Evolutionary conservation across 2,797 vertebrate genomes (phyloP).

Genomic region (Chrysocyon brachyurus): DNA sequence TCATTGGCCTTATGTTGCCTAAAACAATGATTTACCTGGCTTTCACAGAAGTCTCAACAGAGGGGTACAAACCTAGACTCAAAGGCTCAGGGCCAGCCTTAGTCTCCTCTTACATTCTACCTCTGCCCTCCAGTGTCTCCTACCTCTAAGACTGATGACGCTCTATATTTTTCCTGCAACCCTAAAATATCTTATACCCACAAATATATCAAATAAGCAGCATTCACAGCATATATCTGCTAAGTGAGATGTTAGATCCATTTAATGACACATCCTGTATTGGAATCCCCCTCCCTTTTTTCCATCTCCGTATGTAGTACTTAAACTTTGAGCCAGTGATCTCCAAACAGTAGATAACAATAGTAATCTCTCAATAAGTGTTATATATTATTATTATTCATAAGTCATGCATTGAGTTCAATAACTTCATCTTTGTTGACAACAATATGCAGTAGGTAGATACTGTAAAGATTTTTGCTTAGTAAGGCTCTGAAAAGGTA

Average conservation of each 20-base stretch:
- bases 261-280: neutral
- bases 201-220: neutral
- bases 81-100: neutral
- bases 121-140: neutral
- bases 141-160: neutral
- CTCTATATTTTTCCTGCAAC: neutral
- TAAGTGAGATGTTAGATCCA: neutral
- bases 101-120: neutral
- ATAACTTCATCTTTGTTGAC: neutral
- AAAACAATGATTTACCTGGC: neutral
- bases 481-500: neutral
- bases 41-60: neutral
- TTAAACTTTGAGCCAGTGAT: neutral
- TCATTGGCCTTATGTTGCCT: neutral
- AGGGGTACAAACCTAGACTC: neutral
- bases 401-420: neutral
- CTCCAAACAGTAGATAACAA: neutral
- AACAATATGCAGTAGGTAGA: neutral
- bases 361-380: neutral
- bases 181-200: neutral
- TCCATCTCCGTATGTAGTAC: neutral
- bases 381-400: neutral
- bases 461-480: neutral
- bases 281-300: neutral
- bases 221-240: neutral